A percentile compares a stretch with the other conserved stretches of the same genome.
phyloP scores from a whole-genome alignment of 2,113 vertebrate genomes.

The Pelecanus crispus region DNA sequence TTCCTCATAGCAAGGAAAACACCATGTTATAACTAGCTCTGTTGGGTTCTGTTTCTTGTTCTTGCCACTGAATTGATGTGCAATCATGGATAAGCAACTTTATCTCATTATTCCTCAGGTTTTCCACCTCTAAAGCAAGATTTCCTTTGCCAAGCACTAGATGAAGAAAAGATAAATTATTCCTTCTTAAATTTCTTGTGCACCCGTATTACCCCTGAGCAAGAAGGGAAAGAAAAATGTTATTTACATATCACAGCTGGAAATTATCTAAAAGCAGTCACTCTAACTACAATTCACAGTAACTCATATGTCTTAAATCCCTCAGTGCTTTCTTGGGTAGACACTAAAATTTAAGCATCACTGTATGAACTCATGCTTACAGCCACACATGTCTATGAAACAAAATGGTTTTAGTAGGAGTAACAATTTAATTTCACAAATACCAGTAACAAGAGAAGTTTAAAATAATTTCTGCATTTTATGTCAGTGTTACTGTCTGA shows the following conservation, averaged over 20 bases:
- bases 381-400: background rate
- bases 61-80: background rate
- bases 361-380: background rate
- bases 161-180: background rate
- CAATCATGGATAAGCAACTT: background rate
- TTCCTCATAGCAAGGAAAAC: background rate
- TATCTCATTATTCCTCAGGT: background rate
- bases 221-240: background rate
- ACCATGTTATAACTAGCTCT: background rate
- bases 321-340: background rate
- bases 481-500: background rate
- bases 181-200: background rate
- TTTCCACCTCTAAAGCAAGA: background rate
- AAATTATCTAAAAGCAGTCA: conserved; percentile 25
- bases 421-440: background rate
- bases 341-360: background rate
- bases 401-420: background rate
- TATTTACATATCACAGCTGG: conserved; percentile 42
- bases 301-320: background rate
- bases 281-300: background rate
- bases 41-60: background rate
- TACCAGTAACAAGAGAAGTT: background rate
- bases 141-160: background rate
- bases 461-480: background rate
- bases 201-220: background rate